Conservation (phyloP, 2,113 vertebrate species). For the Nycticebus coucang region DNA sequence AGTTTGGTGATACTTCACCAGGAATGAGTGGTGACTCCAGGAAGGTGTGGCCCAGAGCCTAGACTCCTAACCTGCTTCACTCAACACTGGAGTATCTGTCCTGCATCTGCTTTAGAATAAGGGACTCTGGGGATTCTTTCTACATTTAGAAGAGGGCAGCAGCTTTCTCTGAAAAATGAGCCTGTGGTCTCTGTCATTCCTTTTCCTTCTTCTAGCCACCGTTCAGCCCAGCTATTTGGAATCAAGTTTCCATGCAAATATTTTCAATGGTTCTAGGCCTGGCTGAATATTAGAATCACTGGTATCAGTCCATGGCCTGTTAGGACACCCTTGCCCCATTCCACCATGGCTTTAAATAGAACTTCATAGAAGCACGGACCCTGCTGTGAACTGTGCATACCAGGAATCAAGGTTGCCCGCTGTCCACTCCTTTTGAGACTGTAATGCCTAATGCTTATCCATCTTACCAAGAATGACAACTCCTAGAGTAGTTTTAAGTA, state of each 20-base stretch:
- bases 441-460: background rate
- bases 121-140: background rate
- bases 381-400: too few relatives aligned
- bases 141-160: background rate
- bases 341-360: too few relatives aligned
- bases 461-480: background rate
- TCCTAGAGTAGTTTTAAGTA: background rate
- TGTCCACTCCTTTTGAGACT: too few relatives aligned
- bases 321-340: too few relatives aligned
- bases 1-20: background rate
- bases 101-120: too few relatives aligned
- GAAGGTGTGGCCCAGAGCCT: background rate
- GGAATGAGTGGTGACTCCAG: background rate
- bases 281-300: background rate
- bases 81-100: background rate
- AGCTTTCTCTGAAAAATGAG: background rate
- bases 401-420: too few relatives aligned
- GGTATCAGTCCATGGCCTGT: too few relatives aligned
- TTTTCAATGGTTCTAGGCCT: background rate
- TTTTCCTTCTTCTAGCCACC: background rate
- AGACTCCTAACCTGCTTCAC: background rate
- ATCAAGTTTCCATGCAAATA: background rate
- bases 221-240: background rate
- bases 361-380: too few relatives aligned
- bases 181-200: background rate